phyloP scores from a whole-genome alignment of 2,797 vertebrate species.

The Agapornis canus region DNA sequence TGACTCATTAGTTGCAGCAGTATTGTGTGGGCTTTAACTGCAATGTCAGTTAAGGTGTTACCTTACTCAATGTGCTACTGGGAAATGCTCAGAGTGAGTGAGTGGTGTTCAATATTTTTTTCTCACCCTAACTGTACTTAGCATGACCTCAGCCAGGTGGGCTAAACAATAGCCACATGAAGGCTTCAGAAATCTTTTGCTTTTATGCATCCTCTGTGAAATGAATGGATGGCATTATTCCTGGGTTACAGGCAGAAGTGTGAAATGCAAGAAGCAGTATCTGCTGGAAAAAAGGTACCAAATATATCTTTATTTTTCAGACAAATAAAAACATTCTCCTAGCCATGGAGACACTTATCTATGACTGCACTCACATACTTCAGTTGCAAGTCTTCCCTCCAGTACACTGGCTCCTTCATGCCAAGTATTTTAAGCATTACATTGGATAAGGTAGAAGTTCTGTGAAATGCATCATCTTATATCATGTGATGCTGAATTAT shows the following conservation, averaged over 20 bases:
- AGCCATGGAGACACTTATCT: not conserved
- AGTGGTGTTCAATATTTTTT: not conserved
- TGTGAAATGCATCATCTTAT: not conserved
- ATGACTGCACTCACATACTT: accelerated
- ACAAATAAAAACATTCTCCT: not conserved
- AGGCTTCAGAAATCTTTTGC: not conserved
- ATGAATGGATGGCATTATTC: not conserved
- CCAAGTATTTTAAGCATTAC: not conserved
- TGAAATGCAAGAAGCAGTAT: not conserved
- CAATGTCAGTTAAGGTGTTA: not conserved
- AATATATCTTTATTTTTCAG: not conserved
- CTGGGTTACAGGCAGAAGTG: accelerated
- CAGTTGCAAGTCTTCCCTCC: not conserved
- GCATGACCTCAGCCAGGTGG: not conserved
- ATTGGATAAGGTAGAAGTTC: not conserved
- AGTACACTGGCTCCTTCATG: not conserved
- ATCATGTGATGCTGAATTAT: not conserved
- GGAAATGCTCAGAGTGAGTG: not conserved
- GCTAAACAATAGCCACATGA: not conserved
- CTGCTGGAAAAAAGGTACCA: not conserved
- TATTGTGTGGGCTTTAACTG: not conserved
- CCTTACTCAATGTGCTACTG: not conserved
- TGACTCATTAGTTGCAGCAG: accelerated
- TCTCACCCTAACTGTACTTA: not conserved
- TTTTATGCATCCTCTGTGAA: not conserved